Base-by-base conservation (phyloP, 2,797 vertebrate species). In the Echiichthys vipera region DNA sequence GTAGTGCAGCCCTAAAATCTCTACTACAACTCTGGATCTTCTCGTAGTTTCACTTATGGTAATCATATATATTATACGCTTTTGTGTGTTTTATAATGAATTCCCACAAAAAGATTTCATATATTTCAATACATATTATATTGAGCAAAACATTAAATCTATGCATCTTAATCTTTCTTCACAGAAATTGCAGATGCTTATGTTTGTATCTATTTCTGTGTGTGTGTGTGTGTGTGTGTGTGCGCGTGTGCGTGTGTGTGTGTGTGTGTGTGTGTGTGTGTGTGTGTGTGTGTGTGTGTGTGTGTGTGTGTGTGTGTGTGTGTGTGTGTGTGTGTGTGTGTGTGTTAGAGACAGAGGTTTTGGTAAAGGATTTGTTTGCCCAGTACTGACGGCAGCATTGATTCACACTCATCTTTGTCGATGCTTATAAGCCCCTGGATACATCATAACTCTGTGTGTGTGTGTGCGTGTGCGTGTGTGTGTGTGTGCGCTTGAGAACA, bases 361-460 rank as follows among this genome's bases (percentile, higher is more conserved):
- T 90, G 65, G 86, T 88, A 87, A 89, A 92, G 89, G 84, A 92
- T 91, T 91, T 91, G 87, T 92, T 92, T 93, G 89, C 88, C 73
- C 84, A 85, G 83, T 89, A 88, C 86, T 93, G 92, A 92, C 81
- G 86, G 83, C 87, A 83, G 86, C 90, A 93, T 93, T 92, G 91
- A 93, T 94, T 93, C 89, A 84, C 89, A 93, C 91, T 93, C 89
- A 93, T 93, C 91, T 92, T 91, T 93, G 92, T 93, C 91, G 81
- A 90, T 94, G 91, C 85, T 90, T 89, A 93, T 93, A 92, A 92
- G 84, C 85, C 84, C 81, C 86, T 91, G 86, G 86, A 91, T 94
- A 84, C 86, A 94, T 93, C 92, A 94, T 93, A 90, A 90, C 88
- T 79, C 7, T 74, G 70, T 69, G 71, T 81, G 63, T 78, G 32